Percentiles rank a stretch among this genome's conserved stretches.
These are phyloP conservation scores for Pterostichus niger DNA, from an alignment of 2,888 invertebrate species.

Conservation along the genomic window DNA sequence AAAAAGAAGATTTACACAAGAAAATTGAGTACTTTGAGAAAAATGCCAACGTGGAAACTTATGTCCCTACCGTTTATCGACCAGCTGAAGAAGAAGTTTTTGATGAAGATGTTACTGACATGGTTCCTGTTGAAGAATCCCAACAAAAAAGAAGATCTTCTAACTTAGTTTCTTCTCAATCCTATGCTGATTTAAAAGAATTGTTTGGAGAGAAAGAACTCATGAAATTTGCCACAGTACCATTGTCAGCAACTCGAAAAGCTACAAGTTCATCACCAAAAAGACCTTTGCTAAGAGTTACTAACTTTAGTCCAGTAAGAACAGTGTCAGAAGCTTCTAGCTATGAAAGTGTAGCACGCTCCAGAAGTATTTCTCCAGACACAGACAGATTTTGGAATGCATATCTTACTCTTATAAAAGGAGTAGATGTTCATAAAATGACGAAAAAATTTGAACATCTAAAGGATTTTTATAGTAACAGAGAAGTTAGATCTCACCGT, in stretches of 20 bases:
- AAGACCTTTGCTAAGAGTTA: conserved; percentile 74
- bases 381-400: conserved; percentile 85
- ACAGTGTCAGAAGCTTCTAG: conserved; percentile 79
- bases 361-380: conserved; percentile 87
- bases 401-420: conserved; percentile 85
- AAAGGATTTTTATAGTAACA: conserved; percentile 77
- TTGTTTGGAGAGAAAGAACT: conserved; percentile 88
- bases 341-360: conserved; percentile 84
- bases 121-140: conserved; percentile 69
- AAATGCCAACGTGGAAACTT: conserved; percentile 79
- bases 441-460: conserved; percentile 88
- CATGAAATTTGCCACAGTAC: conserved; percentile 80
- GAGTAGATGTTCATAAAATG: conserved; percentile 89
- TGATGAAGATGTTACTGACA: conserved; percentile 71
- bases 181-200: conserved; percentile 88
- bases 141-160: conserved; percentile 69
- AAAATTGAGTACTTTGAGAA: conserved; percentile 91
- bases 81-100: conserved; percentile 76
- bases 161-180: conserved; percentile 80
- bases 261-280: conserved; percentile 78
- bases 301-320: conserved; percentile 76
- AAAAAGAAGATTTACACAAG: conserved; percentile 83
- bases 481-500: conserved; percentile 75
- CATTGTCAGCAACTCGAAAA: conserved; percentile 76
- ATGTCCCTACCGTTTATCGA: conserved; percentile 75